Conservation (phyloP, 2,797 vertebrate genomes). For the Gouania willdenowi region DNA sequence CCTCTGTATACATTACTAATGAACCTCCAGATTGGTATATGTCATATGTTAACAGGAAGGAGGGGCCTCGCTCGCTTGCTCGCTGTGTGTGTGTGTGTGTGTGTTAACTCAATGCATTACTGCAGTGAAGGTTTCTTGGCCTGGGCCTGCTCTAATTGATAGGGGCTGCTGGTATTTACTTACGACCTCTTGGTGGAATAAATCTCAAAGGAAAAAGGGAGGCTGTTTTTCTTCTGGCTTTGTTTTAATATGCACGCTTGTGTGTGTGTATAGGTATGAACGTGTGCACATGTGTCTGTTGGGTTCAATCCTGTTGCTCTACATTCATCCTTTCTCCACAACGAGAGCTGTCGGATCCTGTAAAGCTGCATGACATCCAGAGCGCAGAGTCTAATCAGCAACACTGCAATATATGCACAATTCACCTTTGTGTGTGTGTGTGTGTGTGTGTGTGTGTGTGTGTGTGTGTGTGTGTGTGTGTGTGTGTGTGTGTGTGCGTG, state of each 20-base stretch:
- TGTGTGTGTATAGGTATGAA: slow-evolving; percentile 4
- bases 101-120: slow-evolving; percentile 27
- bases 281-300: slow-evolving; percentile 12
- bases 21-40: slow-evolving; percentile 50
- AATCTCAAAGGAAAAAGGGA: slow-evolving; percentile 56
- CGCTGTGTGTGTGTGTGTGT: slow-evolving; percentile 9
- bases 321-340: slow-evolving; percentile 41
- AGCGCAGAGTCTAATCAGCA: slow-evolving; percentile 55
- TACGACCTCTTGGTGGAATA: slow-evolving; percentile 59
- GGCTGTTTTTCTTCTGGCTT: slow-evolving; percentile 42
- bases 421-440: slow-evolving; percentile 2
- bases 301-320: slow-evolving; percentile 31
- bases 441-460: slow-evolving; percentile 3
- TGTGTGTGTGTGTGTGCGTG: neutral
- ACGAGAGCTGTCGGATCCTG: slow-evolving; percentile 49
- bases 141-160: slow-evolving; percentile 58
- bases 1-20: slow-evolving; percentile 58
- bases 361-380: slow-evolving; percentile 43
- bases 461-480: slow-evolving; percentile 2
- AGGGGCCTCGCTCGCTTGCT: neutral
- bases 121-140: slow-evolving; percentile 55
- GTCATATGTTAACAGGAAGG: slow-evolving; percentile 49
- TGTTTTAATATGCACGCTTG: slow-evolving; percentile 39
- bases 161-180: slow-evolving; percentile 65
- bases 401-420: slow-evolving; percentile 15